Conservation (phyloP, 2,797 vertebrate species). For the Cyprinella venusta region DNA sequence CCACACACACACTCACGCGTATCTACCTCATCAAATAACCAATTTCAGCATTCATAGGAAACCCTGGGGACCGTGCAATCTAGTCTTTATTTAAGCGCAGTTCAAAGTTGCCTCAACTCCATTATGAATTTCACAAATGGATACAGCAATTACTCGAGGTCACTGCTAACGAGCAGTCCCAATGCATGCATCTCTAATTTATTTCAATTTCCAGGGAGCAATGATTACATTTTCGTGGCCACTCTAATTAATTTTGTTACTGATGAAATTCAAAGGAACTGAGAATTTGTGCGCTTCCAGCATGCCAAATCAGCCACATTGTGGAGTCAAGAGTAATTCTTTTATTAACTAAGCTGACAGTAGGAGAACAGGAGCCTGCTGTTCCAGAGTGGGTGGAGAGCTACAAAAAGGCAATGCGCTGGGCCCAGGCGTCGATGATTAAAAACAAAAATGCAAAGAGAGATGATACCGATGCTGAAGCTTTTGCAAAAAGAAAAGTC, state of each 20-base stretch:
- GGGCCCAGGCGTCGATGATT: conserved; percentile 59
- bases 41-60: conserved; percentile 63
- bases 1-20: conserved; percentile 14
- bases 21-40: conserved; percentile 58
- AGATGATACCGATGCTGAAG: conserved; percentile 51
- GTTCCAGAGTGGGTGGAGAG: conserved; percentile 66
- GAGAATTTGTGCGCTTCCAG: conserved; percentile 59
- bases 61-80: conserved; percentile 71
- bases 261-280: conserved; percentile 72
- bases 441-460: conserved; percentile 67
- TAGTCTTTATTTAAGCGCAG: conserved; percentile 71
- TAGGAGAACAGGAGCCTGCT: conserved; percentile 66
- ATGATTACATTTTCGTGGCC: conserved; percentile 73
- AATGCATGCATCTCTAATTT: conserved; percentile 79
- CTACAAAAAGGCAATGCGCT: conserved; percentile 67
- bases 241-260: conserved; percentile 79
- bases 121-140: conserved; percentile 84
- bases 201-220: conserved; percentile 77
- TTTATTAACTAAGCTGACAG: conserved; percentile 74
- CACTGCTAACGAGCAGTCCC: conserved; percentile 76
- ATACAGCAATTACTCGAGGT: conserved; percentile 81
- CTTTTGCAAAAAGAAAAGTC: conserved; percentile 21
- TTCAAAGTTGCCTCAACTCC: conserved; percentile 75
- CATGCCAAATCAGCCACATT: conserved; percentile 64
- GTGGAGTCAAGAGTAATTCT: conserved; percentile 70